Evolutionary conservation across 1,140 invertebrate species (phyloP), one percentile per base, ranked within the genome.

Genomic region (Reticulitermes speratus): DNA sequence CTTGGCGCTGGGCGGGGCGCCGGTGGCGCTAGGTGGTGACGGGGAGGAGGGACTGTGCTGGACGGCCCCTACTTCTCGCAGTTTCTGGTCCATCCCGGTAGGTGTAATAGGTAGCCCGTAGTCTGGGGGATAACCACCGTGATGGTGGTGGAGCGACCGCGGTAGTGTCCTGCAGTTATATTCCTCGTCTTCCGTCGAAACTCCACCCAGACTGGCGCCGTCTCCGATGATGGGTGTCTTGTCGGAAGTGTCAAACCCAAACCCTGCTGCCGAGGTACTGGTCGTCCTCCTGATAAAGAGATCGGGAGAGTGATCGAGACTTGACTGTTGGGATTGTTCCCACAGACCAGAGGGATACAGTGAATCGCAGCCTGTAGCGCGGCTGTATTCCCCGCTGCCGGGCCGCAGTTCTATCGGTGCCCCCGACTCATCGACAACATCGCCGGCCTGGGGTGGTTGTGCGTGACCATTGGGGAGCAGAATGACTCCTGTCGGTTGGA

Each of bases 151-250:
- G 82, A 19, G 38, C 8, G 88, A 89, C 89, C 9, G 89, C 88
- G 45, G 90, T 89, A 45, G 82, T 84, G 89, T 6, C 84, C 88
- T 2, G 91, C 91, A 48, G 88, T 89, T 38, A 91, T 91, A 84
- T 87, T 89, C 87, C 88, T 92, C 90, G 88, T 93, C 92, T 88
- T 92, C 90, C 65, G 65, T 75, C 65, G 93, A 92, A 87, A 88
- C 7, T 88, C 91, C 90, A 89, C 94, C 93, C 88, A 93, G 90
- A 91, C 92, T 90, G 89, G 91, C 92, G 89, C 92, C 89, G 90
- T 94, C 93, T 65, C 93, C 93, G 89, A 96, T 95, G 75, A 96
- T 95, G 30, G 96, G 95, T 82, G 95, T 96, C 86, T 94, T 94
- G 88, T 96, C 95, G 85, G 94, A 94, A 87, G 95, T 93, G 83